Evolutionary conservation across 2,888 invertebrate genomes (phyloP), one percentile per base, ranked within the genome.

Genomic region (Alcis repandata): DNA sequence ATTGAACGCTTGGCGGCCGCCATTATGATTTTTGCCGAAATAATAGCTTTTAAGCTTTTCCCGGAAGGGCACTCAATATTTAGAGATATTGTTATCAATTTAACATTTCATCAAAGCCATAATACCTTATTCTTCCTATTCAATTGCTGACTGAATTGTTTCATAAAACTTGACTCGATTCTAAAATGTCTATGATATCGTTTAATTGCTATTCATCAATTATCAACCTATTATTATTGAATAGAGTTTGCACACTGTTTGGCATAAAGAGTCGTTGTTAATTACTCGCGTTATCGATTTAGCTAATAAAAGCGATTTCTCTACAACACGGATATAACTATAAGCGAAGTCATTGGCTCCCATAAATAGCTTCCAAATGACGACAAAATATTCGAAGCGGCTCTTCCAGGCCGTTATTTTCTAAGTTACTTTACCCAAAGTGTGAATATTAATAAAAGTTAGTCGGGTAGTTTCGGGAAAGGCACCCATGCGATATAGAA

Each of bases 361-460:
- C 15, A 54, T 40, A 54, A 62, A 62, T 33, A 41, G 45, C 40
- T 6, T 17, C 10, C 15, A 62, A 43, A 51, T 38, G 43, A 17
- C 40, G 33, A n/a, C n/a, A 13, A 43, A 62, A 51, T 62, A 62
- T 62, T 51, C 62, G 7, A 10, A 51, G 22, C 43, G 15, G 32
- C 49, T 56, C 57, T 51, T 51, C 32, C n/a, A 36, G 22, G 57
- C 57, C 57, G 56, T 62, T 62, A 62, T 57, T 57, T 57, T 22
- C 17, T 38, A 58, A 52, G 57, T 58, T 46, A 63, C 52, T 57
- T 57, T 58, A 38, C 51, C 38, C 57, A 58, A 63, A 63, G 63
- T 63, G 63, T 63, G 63, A 63, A 63, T 63, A 63, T 63, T 63
- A 63, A 63, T 63, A 63, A 63, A 63, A 63, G 63, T 63, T 58